phyloP scores from a whole-genome alignment of 2,797 vertebrate genomes.

The Apogon hyalosoma region DNA sequence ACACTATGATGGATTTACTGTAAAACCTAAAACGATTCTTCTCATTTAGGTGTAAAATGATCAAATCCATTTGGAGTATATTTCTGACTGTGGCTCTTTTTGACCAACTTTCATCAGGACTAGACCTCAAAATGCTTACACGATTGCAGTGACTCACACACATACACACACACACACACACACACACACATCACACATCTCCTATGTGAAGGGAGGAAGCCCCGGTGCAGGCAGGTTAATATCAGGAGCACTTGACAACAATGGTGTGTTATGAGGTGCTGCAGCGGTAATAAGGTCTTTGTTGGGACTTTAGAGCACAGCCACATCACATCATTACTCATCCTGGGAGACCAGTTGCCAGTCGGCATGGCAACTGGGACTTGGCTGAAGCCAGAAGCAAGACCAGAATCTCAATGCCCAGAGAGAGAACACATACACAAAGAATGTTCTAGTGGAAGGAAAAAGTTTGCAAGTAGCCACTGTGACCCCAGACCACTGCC shows the following conservation, averaged over 20 bases:
- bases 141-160: conserved; percentile 20
- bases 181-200: conserved; percentile 42
- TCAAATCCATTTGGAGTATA: conserved; percentile 22
- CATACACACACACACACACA: conserved; percentile 31
- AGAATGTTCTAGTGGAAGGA: conserved; percentile 70
- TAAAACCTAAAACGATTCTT: conserved; percentile 10
- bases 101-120: conserved; percentile 54
- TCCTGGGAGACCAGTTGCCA: conserved; percentile 86
- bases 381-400: conserved; percentile 83
- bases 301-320: conserved; percentile 85
- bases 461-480: conserved; percentile 78
- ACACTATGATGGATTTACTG: conserved; percentile 10
- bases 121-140: conserved; percentile 46
- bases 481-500: conserved; percentile 58
- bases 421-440: conserved; percentile 71
- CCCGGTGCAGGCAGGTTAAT: conserved; percentile 84
- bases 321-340: conserved; percentile 89
- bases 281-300: conserved; percentile 89
- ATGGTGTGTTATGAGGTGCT: conserved; percentile 85
- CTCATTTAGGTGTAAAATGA: neutral
- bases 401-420: conserved; percentile 87
- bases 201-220: conserved; percentile 71
- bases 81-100: conserved; percentile 39
- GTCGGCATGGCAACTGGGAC: conserved; percentile 86
- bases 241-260: conserved; percentile 88